Evolutionary conservation across 2,888 invertebrate genomes (phyloP).

Genomic region (Epirrita christyi): DNA sequence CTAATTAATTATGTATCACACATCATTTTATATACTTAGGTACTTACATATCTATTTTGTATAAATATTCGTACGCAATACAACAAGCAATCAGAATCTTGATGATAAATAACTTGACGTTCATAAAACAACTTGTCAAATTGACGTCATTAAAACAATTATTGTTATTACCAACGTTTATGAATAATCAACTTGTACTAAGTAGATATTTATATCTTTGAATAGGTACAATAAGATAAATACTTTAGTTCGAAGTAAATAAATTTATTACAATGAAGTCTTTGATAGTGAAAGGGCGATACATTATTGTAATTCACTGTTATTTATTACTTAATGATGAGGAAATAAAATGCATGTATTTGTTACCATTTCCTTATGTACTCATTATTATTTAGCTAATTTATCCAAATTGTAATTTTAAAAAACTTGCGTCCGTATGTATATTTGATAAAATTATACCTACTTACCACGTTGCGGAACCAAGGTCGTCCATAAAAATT

Average conservation of each 20-base stretch:
- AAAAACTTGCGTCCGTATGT: too few relatives aligned
- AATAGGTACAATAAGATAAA: constrained; percentile 21
- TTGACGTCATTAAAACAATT: constrained; percentile 53
- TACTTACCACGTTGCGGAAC: not conserved
- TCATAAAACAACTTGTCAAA: constrained; percentile 48
- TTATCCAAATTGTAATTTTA: not conserved
- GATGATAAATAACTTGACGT: constrained; percentile 39
- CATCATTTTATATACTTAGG: constrained; percentile 16
- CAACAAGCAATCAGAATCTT: constrained; percentile 37
- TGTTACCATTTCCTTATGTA: not conserved
- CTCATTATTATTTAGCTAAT: not conserved
- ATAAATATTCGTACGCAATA: constrained; percentile 29
- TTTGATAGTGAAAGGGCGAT: too few relatives aligned
- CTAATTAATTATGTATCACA: constrained; percentile 48
- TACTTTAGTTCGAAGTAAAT: constrained; percentile 1
- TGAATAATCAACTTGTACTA: constrained; percentile 32
- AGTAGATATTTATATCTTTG: constrained; percentile 31
- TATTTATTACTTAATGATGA: not conserved
- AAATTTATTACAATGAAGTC: too few relatives aligned
- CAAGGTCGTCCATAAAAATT: constrained; percentile 29
- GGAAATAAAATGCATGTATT: not conserved
- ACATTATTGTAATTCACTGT: too few relatives aligned
- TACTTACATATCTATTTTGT: constrained; percentile 36
- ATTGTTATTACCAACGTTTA: constrained; percentile 42
- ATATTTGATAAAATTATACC: too few relatives aligned